These are phyloP conservation scores for Thaleichthys pacificus DNA, from an alignment of 2,797 vertebrate genomes.

Conservation along the genomic window DNA sequence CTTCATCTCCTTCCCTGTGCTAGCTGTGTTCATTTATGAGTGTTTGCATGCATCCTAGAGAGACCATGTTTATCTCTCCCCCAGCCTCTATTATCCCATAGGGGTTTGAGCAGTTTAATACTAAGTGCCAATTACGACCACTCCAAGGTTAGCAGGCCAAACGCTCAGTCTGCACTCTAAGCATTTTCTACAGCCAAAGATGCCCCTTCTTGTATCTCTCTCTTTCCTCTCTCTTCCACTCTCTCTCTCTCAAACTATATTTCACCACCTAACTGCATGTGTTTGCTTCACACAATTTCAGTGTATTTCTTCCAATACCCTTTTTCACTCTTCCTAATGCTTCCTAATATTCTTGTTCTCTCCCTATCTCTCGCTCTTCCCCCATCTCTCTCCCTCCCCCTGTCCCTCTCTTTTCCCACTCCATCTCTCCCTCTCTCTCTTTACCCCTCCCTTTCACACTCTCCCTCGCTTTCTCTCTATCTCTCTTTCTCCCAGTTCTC, in stretches of 20 bases:
- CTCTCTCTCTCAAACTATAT: neutral
- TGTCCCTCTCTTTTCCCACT: neutral
- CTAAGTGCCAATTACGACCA: constrained; percentile 74
- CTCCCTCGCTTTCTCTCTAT: neutral
- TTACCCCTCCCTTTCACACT: neutral
- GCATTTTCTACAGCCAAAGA: neutral
- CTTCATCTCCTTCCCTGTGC: too few species aligned
- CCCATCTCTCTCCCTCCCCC: constrained; percentile 26
- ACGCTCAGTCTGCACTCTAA: constrained; percentile 35
- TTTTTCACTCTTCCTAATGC: too few species aligned
- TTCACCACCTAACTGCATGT: neutral
- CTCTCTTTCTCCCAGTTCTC: neutral
- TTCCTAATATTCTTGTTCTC: neutral
- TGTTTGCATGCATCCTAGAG: neutral
- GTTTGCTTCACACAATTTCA: neutral
- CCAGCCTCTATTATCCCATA: constrained; percentile 47
- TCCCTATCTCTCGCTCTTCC: neutral
- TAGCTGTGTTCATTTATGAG: neutral
- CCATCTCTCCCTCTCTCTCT: constrained; percentile 15
- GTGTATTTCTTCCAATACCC: neutral
- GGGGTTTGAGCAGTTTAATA: constrained; percentile 62
- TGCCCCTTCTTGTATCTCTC: neutral
- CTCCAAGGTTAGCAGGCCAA: constrained; percentile 66
- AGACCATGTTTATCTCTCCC: neutral
- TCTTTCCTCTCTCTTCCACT: constrained; percentile 7